Evolutionary conservation across 2,113 vertebrate genomes (phyloP).

Genomic region (Strix aluco): DNA sequence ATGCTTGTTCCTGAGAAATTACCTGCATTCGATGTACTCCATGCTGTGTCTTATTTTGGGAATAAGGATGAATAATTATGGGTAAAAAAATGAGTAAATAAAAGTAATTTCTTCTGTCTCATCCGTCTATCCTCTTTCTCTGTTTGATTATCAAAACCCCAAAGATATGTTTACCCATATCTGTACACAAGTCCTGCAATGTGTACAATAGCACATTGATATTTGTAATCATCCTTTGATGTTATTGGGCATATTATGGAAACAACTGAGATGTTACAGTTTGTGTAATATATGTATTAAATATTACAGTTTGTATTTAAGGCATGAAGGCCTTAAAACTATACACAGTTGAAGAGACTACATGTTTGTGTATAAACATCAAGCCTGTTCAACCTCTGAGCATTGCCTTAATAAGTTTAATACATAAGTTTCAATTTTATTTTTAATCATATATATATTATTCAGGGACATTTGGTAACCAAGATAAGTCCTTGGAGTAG

Average conservation of each 20-base stretch:
- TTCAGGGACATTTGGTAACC: background rate
- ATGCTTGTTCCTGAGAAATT: background rate
- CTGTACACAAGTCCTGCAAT: background rate
- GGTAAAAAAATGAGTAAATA: background rate
- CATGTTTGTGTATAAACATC: background rate
- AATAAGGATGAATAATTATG: background rate
- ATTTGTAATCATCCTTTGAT: background rate
- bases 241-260: background rate
- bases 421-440: background rate
- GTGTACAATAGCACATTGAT: background rate
- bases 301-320: background rate
- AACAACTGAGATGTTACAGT: background rate
- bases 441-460: background rate
- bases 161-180: background rate
- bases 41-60: background rate
- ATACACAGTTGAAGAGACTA: background rate
- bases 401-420: background rate
- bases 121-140: background rate
- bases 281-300: background rate
- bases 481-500: conserved; percentile 13
- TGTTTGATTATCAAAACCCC: background rate
- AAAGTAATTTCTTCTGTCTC: background rate
- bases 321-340: background rate
- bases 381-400: background rate
- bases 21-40: background rate